Evolutionary conservation across 2,113 vertebrate genomes (phyloP), one percentile per base, ranked within the genome.

Genomic region (Apistogramma diplotaenia): DNA sequence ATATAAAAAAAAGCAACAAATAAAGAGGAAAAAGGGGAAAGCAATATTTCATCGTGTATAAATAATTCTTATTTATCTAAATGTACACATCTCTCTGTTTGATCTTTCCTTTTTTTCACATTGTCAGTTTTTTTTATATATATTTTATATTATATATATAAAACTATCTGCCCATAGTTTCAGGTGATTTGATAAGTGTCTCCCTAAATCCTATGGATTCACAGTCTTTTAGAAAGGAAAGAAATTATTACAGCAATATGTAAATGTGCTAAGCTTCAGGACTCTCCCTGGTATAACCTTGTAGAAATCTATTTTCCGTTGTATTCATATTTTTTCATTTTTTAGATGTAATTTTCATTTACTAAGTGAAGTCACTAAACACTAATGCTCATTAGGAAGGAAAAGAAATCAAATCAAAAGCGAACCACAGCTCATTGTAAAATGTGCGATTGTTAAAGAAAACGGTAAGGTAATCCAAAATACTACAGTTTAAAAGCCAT

Each of bases 141-240:
- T 85, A 40, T 21, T 40, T 12, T 40, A 12, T 27, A 46, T 67
- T 49, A 31, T 49, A 71, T 53, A 83, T 95, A 95, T 87, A 95
- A 95, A 96, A 95, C 90, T 93, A 94, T 91, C 86, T 86, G 83
- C 74, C 92, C 90, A 92, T 89, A 85, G 90, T 83, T 93, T 95
- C 92, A 93, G 90, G 89, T 92, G 85, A 89, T 93, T 85, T 85
- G 78, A 91, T 91, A 82, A 81, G 90, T 92, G 85, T 86, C 93
- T 94, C 91, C 91, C 95, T 94, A 95, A 95, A 96, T 94, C 95
- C 96, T 96, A 96, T 95, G 90, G 93, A 97, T 95, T 96, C 96
- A 97, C 96, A 96, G 96, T 96, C 96, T 96, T 94, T 90, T 93
- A 96, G 87, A 96, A 94, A 95, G 89, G 95, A 93, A 89, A 91